Evolutionary conservation across 2,113 vertebrate species (phyloP).

Genomic region (Aphyosemion australe): DNA sequence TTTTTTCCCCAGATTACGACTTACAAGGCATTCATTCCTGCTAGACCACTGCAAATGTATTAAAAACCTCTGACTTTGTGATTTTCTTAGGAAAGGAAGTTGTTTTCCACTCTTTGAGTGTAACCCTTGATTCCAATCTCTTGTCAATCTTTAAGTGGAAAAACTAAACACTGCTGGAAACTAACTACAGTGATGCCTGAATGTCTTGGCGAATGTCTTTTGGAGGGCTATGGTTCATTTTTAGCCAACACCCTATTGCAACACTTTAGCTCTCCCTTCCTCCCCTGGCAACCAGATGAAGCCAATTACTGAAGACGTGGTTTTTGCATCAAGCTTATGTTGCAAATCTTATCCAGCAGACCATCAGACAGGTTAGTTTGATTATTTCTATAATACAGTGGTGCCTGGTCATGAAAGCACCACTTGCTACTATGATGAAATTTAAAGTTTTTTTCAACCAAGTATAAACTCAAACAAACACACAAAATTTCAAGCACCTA

Average conservation of each 20-base stretch:
- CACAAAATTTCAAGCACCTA: background rate
- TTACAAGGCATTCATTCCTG: too few species aligned
- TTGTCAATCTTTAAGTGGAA: background rate
- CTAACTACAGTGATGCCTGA: conserved; percentile 3
- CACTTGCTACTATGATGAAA: background rate
- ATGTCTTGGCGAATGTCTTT: background rate
- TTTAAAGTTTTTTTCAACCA: too few species aligned
- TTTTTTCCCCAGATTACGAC: too few species aligned
- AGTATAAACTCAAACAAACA: too few species aligned
- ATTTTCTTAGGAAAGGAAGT: background rate
- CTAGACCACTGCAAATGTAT: too few species aligned
- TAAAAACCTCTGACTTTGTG: background rate
- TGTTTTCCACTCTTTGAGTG: background rate
- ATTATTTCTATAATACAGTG: background rate
- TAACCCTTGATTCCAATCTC: background rate
- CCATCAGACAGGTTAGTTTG: background rate
- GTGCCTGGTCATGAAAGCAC: background rate
- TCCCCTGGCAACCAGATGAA: background rate
- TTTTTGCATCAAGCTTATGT: background rate
- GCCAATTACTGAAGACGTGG: background rate
- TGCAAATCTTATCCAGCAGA: background rate
- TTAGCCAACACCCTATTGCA: background rate
- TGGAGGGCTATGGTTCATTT: background rate
- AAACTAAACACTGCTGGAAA: background rate
- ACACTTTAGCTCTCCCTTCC: background rate